Evolutionary conservation across 2,113 vertebrate genomes (phyloP), one percentile per base, ranked within the genome.

Genomic region (Piliocolobus tephrosceles): DNA sequence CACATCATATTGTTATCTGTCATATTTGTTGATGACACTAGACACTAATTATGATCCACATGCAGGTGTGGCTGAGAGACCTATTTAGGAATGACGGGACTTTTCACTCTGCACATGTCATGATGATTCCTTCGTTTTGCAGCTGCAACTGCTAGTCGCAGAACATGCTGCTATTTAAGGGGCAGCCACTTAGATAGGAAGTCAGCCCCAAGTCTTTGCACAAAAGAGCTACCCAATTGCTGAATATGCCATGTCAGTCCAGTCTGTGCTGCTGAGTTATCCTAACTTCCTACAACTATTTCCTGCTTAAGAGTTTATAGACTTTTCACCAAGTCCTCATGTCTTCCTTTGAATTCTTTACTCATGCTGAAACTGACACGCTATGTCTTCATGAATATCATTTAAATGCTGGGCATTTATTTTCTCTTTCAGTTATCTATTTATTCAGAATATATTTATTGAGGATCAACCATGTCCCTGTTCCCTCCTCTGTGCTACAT

Each of bases 21-120:
- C 55, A 25, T 90, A 70, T 73, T 88, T 73, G 89, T 50, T 85
- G 76, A 58, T 73, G 58, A 52, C 52, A n/a, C 75, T 68, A 58
- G 43, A 72, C 11, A 50, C 43, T 66, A 78, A 70, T 55, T 50
- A 30, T 70, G 75, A 83, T 22, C 45, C 58, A 32, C 0, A 1
- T 22, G 90, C 90, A 73, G 80, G 92, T 93, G 96, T 58, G 50
- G 5, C 57, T 68, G 47, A 80, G 73, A 96, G 92, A 84, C 78
- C 83, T 90, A 27, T 55, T 93, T 84, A 35, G 20, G 78, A 84
- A 78, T 94, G 91, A 55, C 5, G 20, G 68, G 38, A 58, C 43
- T 73, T 83, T 93, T 96, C 80, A 79, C 55, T 57, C 75, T 47
- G 66, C 70, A 81, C 32, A 83, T n/a, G 75, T 50, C 72, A 12